Percentiles rank a stretch among this genome's conserved stretches.
These are phyloP conservation scores for Euphonia xanthogaster DNA, from an alignment of 2,797 vertebrate species.

Conservation along the genomic window DNA sequence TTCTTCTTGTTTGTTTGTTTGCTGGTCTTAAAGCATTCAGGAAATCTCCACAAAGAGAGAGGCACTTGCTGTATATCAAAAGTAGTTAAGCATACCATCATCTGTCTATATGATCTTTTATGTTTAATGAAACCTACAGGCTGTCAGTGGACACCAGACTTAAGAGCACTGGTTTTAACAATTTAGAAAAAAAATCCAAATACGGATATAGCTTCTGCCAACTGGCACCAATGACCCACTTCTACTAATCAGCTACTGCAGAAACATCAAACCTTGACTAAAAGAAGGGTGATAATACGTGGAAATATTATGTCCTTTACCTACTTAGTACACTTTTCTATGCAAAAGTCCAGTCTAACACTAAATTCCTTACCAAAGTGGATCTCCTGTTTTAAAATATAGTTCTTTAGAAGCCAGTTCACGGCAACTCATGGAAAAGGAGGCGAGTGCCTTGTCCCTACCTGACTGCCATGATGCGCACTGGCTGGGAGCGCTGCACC, in stretches of 20 bases:
- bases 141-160: background rate
- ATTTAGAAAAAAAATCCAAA: background rate
- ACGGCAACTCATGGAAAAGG: too few species aligned
- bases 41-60: background rate
- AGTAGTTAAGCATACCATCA: background rate
- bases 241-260: background rate
- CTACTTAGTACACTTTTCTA: background rate
- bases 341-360: background rate
- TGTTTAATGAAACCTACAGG: background rate
- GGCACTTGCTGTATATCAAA: background rate
- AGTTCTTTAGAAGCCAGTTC: background rate
- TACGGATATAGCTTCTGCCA: background rate
- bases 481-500: constrained; percentile 87
- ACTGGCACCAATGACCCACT: background rate
- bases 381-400: accelerated
- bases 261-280: background rate
- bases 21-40: background rate
- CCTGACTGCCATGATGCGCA: constrained; percentile 94
- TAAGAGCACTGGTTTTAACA: background rate
- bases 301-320: background rate
- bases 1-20: background rate
- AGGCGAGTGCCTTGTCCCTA: constrained; percentile 29
- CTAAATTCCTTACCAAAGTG: accelerated
- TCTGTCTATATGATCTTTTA: background rate
- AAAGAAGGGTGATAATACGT: background rate